These are phyloP conservation scores for Taurulus bubalis DNA, from an alignment of 2,113 vertebrate species.

Conservation along the genomic window DNA sequence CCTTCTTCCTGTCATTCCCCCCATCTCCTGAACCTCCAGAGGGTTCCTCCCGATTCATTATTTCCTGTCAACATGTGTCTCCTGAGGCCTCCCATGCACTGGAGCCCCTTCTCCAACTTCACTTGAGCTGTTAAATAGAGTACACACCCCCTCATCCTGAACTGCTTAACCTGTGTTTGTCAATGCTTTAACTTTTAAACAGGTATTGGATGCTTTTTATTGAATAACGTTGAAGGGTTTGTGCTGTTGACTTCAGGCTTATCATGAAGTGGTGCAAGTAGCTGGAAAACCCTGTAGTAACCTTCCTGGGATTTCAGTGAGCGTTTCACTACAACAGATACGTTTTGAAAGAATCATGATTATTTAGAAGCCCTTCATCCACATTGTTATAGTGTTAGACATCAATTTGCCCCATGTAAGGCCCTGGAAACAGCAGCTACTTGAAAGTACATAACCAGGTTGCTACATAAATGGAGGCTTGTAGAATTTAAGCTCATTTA, in stretches of 20 bases:
- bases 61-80: slow-evolving; percentile 67
- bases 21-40: slow-evolving; percentile 61
- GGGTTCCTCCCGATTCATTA: slow-evolving; percentile 64
- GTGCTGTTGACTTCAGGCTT: not conserved
- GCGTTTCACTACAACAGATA: not conserved
- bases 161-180: slow-evolving; percentile 3
- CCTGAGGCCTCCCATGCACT: slow-evolving; percentile 49
- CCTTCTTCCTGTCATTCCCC: slow-evolving; percentile 47
- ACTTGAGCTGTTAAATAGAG: slow-evolving; percentile 50
- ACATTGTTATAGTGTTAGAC: not conserved
- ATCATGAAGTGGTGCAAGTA: not conserved
- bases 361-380: not conserved
- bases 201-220: slow-evolving; percentile 6
- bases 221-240: not conserved
- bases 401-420: not conserved
- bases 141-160: slow-evolving; percentile 8
- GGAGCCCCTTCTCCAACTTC: slow-evolving; percentile 50
- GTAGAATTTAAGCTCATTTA: slow-evolving; percentile 15
- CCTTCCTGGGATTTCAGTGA: not conserved
- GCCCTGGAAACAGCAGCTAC: not conserved
- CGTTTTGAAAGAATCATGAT: not conserved
- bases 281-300: not conserved
- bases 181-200: not conserved
- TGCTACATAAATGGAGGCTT: not conserved
- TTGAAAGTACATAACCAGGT: slow-evolving; percentile 4